phyloP scores from a whole-genome alignment of 2,797 vertebrate species.

The Pseudochaenichthys georgianus region DNA sequence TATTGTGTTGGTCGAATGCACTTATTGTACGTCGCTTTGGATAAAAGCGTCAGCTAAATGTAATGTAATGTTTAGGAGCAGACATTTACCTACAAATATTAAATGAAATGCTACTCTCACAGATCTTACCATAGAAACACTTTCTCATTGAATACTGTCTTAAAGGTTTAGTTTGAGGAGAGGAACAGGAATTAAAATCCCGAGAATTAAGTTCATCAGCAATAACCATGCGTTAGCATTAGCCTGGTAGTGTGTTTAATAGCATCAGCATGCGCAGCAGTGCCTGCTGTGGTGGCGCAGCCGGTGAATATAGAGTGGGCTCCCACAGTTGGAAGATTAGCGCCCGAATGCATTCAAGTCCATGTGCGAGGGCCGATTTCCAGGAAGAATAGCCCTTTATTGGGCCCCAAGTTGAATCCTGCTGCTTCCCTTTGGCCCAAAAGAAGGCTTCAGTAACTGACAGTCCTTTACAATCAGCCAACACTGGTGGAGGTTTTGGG shows the following conservation, averaged over 20 bases:
- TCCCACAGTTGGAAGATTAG: slow-evolving; percentile 88
- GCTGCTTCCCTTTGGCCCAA: slow-evolving; percentile 87
- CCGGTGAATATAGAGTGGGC: slow-evolving; percentile 87
- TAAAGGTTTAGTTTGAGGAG: not conserved
- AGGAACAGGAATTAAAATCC: not conserved
- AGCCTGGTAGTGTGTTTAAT: slow-evolving; percentile 38
- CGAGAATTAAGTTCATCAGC: slow-evolving; percentile 15
- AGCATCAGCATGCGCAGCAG: slow-evolving; percentile 74
- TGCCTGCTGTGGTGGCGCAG: slow-evolving; percentile 77
- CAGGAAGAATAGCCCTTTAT: slow-evolving; percentile 90
- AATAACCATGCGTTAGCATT: slow-evolving; percentile 53
- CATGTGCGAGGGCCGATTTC: slow-evolving; percentile 87
- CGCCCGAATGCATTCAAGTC: slow-evolving; percentile 87
- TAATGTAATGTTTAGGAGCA: not conserved
- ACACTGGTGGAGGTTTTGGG: slow-evolving; percentile 77
- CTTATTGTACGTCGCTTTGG: no score
- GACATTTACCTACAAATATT: not conserved
- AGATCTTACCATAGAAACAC: not conserved
- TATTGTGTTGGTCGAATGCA: no score
- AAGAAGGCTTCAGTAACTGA: slow-evolving; percentile 85
- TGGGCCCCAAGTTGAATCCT: slow-evolving; percentile 89
- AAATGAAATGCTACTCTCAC: not conserved
- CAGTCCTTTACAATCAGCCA: slow-evolving; percentile 86
- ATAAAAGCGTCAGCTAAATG: no score
- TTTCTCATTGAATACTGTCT: not conserved